Evolutionary conservation across 2,888 invertebrate genomes (phyloP).

Genomic region (Cheilosia urbana): DNA sequence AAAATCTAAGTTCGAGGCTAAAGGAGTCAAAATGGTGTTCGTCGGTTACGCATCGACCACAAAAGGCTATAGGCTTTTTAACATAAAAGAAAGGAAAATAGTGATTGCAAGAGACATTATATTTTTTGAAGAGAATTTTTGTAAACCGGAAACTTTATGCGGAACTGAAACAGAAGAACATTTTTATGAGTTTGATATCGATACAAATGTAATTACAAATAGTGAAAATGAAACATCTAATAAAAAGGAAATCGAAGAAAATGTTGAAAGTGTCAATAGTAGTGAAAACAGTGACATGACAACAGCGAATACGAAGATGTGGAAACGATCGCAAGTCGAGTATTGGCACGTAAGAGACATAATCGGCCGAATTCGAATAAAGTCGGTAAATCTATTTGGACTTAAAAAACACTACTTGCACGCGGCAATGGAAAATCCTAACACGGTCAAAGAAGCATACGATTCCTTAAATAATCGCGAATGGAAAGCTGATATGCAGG

Average conservation of each 20-base stretch:
- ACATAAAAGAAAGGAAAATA: slow-evolving; percentile 42
- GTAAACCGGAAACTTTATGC: too few species aligned
- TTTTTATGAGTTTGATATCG: slow-evolving; percentile 49
- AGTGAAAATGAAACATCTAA: neutral
- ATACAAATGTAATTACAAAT: neutral
- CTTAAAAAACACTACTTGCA: too few species aligned
- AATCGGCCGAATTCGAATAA: slow-evolving; percentile 21
- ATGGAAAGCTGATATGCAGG: slow-evolving; percentile 74
- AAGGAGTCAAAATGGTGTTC: slow-evolving; percentile 48
- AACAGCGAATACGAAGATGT: neutral
- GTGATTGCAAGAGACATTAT: slow-evolving; percentile 59
- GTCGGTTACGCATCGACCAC: slow-evolving; percentile 47
- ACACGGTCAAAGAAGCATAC: slow-evolving; percentile 33
- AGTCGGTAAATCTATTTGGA: neutral
- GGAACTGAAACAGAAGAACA: slow-evolving; percentile 19
- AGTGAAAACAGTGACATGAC: neutral
- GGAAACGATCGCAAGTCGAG: slow-evolving; percentile 18
- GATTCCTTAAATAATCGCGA: slow-evolving; percentile 20
- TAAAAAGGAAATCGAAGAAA: neutral
- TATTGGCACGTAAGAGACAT: slow-evolving; percentile 20
- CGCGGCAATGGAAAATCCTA: slow-evolving; percentile 23
- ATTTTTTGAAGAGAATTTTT: too few species aligned
- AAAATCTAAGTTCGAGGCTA: slow-evolving; percentile 1
- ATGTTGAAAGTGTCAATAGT: neutral
- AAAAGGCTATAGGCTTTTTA: slow-evolving; percentile 60